These are phyloP conservation scores for Parauchenoglanis punctatus DNA, from an alignment of 2,797 vertebrate species.

Conservation along the genomic window DNA sequence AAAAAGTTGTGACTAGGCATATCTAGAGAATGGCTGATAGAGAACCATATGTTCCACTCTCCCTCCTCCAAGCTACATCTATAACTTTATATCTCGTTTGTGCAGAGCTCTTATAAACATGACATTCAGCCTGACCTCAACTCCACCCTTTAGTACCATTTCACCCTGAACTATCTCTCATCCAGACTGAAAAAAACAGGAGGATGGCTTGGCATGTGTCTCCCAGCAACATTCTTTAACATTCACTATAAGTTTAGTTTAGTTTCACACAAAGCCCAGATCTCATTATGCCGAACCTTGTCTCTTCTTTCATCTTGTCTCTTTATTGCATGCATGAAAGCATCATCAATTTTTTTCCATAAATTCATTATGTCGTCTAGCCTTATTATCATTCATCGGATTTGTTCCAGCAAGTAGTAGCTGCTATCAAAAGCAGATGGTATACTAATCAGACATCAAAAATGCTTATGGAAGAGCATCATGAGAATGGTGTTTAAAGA, in stretches of 20 bases:
- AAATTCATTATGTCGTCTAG: slow-evolving; percentile 50
- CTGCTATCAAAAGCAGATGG: slow-evolving; percentile 33
- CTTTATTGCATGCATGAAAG: slow-evolving; percentile 38
- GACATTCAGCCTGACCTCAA: slow-evolving; percentile 19
- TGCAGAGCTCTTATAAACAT: slow-evolving; percentile 19
- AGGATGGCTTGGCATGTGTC: slow-evolving; percentile 30
- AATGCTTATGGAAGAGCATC: slow-evolving; percentile 16
- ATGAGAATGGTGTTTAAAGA: background rate
- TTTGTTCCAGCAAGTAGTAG: slow-evolving; percentile 52
- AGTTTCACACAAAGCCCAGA: slow-evolving; percentile 30
- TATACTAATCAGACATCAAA: slow-evolving; percentile 46
- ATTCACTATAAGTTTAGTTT: slow-evolving; percentile 49
- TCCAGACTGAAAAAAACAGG: slow-evolving; percentile 19
- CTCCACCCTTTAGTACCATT: background rate
- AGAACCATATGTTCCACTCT: background rate
- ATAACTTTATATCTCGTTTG: background rate
- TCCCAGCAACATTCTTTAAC: slow-evolving; percentile 42
- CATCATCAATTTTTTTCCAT: slow-evolving; percentile 29
- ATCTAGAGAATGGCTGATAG: background rate
- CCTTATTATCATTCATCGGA: slow-evolving; percentile 56
- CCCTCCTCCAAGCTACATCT: background rate
- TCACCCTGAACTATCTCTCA: slow-evolving; percentile 22
- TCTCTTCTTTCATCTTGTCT: slow-evolving; percentile 14
- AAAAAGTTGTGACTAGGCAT: background rate
- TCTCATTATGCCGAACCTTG: slow-evolving; percentile 42